Evolutionary conservation across 2,888 invertebrate genomes (phyloP), one percentile per base, ranked within the genome.

Genomic region (Crepidodera aurea): DNA sequence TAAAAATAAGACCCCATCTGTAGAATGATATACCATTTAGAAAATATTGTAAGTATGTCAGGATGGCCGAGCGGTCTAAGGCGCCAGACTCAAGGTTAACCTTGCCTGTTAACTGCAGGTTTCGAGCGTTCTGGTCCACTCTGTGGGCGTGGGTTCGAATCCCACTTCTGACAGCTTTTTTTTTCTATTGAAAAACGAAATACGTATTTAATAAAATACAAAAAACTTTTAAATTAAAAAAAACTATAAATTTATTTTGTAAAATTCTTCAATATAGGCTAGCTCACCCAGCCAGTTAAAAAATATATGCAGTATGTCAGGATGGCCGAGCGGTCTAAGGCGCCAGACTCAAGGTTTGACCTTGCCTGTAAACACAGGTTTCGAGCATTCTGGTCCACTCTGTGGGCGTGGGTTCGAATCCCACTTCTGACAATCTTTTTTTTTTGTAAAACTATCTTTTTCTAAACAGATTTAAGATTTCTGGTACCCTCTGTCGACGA

Each of bases 301-400:
- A n/a, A n/a, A n/a, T n/a, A n/a, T n/a, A n/a, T n/a, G n/a, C n/a
- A 22, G 6, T 22, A 70, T 71, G 90, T 90, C 90, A 90, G 89
- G 89, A 90, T 90, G 90, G 90, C 90, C 90, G 90, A 91, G 91
- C 89, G 91, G 91, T 92, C 91, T 90, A 92, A 92, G 91, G 91
- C 91, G 92, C 85, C 77, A 77, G 77, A 77, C 77, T 77, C 77
- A 77, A 77, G 77, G 75, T 75, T 70, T 51, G n/a, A 62, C 72
- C 77, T 76, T 77, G 75, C 75, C 75, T 67, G 68, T 56, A 27
- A 12, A 42, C 25, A 12, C 29, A 18, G 62, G 61, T 56, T 62
- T 57, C 61, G 79, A 77, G 80, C 77, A 71, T 79, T 80, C 79
- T 79, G 79, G 80, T 81, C 80, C 80, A 78, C 81, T 80, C 75